These are phyloP conservation scores for Protobothrops flavoviridis DNA, from an alignment of 2,113 vertebrate genomes.

Conservation along the genomic window DNA sequence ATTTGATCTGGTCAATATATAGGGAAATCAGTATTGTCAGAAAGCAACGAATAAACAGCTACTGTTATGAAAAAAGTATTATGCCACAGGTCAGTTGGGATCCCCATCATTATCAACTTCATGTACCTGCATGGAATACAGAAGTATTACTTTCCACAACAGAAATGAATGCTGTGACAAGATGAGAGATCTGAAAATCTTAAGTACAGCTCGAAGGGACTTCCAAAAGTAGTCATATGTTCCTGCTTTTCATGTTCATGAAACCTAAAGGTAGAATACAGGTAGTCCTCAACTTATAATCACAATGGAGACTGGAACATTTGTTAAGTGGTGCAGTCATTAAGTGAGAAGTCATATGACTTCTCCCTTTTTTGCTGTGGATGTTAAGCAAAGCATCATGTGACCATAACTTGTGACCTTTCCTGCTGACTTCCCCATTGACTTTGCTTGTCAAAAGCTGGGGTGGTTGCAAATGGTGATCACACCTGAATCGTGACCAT, in stretches of 20 bases:
- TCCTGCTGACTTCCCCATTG: neutral
- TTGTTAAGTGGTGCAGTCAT: neutral
- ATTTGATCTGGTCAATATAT: neutral
- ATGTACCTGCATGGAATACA: neutral
- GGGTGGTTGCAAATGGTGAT: neutral
- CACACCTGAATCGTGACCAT: neutral
- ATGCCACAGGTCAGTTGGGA: neutral
- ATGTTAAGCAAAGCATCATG: neutral
- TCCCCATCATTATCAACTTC: neutral
- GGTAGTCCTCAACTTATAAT: neutral
- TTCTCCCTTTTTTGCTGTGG: neutral
- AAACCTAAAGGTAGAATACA: neutral
- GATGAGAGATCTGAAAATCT: neutral
- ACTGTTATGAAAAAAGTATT: neutral
- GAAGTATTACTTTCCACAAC: neutral
- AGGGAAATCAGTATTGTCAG: neutral
- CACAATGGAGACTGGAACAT: neutral
- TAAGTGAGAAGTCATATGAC: neutral
- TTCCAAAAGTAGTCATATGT: neutral
- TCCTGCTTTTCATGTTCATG: neutral
- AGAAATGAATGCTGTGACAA: neutral
- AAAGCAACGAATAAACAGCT: constrained; percentile 30
- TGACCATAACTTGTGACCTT: neutral
- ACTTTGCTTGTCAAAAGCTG: neutral
- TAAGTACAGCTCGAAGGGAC: neutral